These are phyloP conservation scores for Drosophila neocordata DNA, from an alignment of 1,140 invertebrate genomes.

Conservation along the genomic window DNA sequence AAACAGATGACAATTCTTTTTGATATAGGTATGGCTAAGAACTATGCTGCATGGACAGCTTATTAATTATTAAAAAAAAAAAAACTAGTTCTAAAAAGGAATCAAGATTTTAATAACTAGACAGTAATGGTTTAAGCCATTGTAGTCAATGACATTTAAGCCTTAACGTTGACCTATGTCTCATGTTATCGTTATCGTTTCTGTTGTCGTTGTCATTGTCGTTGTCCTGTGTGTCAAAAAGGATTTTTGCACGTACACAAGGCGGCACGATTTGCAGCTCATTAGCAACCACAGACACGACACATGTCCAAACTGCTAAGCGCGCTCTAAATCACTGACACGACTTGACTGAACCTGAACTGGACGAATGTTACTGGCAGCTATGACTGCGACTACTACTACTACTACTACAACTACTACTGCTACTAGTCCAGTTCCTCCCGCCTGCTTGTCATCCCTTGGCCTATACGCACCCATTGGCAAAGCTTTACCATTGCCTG, in stretches of 20 bases:
- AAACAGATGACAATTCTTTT: no score
- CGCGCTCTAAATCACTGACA: conserved; percentile 75
- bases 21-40: no score
- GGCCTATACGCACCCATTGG: background rate
- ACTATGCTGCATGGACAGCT: no score
- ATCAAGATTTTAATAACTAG: background rate
- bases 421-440: no score
- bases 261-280: conserved; percentile 76
- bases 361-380: conserved; percentile 15
- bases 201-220: conserved; percentile 18
- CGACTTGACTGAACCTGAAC: conserved; percentile 40
- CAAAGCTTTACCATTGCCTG: conserved; percentile 29
- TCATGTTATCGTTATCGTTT: background rate
- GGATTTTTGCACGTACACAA: conserved; percentile 60
- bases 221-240: conserved; percentile 14
- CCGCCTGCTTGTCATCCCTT: background rate
- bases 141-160: conserved; percentile 23
- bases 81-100: no score
- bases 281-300: conserved; percentile 72
- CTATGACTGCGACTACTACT: background rate
- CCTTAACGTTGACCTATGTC: conserved; percentile 12
- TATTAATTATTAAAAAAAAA: no score
- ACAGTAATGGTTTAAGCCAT: conserved; percentile 33
- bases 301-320: conserved; percentile 77
- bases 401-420: no score